These are phyloP conservation scores for Dynastes grantii DNA, from an alignment of 2,888 invertebrate species.

Conservation along the genomic window DNA sequence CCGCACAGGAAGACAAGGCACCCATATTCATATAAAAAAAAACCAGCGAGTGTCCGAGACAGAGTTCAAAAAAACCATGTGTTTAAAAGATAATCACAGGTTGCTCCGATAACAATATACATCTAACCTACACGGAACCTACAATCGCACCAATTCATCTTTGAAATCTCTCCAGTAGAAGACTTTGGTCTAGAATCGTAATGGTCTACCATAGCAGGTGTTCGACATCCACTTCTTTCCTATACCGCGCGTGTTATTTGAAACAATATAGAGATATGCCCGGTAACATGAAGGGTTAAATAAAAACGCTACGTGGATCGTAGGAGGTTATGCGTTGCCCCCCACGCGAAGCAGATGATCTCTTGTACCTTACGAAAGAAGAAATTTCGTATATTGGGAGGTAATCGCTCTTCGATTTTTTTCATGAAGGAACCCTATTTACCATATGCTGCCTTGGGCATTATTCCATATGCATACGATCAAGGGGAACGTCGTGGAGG, in stretches of 20 bases:
- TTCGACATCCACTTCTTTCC: constrained; percentile 48
- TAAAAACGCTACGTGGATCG: background rate
- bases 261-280: constrained; percentile 53
- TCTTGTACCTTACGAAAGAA: no score
- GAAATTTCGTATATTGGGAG: no score
- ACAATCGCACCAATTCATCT: background rate
- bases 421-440: constrained; percentile 2
- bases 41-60: constrained; percentile 55
- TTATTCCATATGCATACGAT: no score
- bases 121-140: background rate
- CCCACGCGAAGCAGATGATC: background rate
- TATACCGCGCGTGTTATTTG: constrained; percentile 49
- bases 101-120: constrained; percentile 51
- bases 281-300: no score
- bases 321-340: background rate
- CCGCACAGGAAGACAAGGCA: background rate
- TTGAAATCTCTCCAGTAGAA: background rate
- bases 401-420: no score
- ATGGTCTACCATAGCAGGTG: constrained; percentile 57
- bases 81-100: constrained; percentile 55
- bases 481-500: background rate
- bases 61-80: constrained; percentile 56
- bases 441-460: constrained; percentile 38
- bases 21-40: background rate
- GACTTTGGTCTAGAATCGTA: background rate